A percentile compares a stretch with the other conserved stretches of the same genome.
phyloP scores from a whole-genome alignment of 2,888 invertebrate species.

The Synanthedon formicaeformis region DNA sequence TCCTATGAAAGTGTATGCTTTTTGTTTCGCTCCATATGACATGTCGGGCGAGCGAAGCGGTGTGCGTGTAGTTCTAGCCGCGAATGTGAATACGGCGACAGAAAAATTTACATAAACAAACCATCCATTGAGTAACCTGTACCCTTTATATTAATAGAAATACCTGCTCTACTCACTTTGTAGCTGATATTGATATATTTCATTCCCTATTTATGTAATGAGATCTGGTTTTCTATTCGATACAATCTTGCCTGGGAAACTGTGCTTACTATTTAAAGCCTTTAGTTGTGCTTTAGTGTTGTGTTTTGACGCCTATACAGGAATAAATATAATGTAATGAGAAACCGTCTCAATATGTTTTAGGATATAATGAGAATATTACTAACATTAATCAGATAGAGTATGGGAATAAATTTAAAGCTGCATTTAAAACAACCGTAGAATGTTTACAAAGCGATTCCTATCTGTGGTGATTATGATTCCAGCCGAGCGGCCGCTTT shows the following conservation, averaged over 20 bases:
- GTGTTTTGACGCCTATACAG: too few species aligned
- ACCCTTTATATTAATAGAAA: too few species aligned
- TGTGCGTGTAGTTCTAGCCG: constrained; percentile 8
- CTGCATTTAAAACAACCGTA: constrained; percentile 13
- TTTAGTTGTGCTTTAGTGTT: too few species aligned
- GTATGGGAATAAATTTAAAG: constrained; percentile 17
- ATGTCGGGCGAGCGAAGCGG: constrained; percentile 42
- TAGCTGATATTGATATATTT: too few species aligned
- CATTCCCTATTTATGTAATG: too few species aligned
- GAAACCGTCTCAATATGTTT: too few species aligned
- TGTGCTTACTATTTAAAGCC: not conserved
- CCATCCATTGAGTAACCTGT: not conserved
- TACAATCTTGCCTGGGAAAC: too few species aligned
- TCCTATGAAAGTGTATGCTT: constrained; percentile 51
- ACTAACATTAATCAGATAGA: constrained; percentile 10
- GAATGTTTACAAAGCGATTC: constrained; percentile 43
- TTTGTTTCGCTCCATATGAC: constrained; percentile 62
- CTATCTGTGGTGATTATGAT: constrained; percentile 56
- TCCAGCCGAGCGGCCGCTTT: constrained; percentile 46
- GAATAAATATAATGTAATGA: too few species aligned
- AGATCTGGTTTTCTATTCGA: too few species aligned
- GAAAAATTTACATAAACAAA: constrained; percentile 28
- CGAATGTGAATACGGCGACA: constrained; percentile 16
- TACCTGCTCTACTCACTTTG: too few species aligned
- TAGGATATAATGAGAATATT: not conserved